Evolutionary conservation across 2,113 vertebrate genomes (phyloP), one percentile per base, ranked within the genome.

Genomic region (Crocuta crocuta): DNA sequence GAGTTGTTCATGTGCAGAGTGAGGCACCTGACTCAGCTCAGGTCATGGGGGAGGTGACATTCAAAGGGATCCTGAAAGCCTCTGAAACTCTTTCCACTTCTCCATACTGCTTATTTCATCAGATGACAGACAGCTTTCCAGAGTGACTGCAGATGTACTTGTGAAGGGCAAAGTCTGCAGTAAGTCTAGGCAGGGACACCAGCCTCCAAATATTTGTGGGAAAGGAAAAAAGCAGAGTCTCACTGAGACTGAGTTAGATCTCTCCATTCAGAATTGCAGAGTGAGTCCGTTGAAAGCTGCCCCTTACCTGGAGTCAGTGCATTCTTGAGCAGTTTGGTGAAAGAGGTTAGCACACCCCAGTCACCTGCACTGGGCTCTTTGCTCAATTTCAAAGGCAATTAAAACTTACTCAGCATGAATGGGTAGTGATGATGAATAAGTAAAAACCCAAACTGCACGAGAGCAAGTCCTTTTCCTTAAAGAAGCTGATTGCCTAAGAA

Each of bases 391-490:
- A 79, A 90, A 97, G 98, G 92, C 2, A 1, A 95, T 73, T 96
- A 94, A 73, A 95, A 97, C 35, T 95, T 70, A 4, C 53, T 98
- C 93, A 97, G 76, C 74, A 91, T 95, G 97, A 98, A 96, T 21
- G 94, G 66, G 91, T 78, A 83, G 53, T 89, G 50, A 65, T 96
- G 96, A 98, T 70, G 66, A 97, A 43, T 31, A 45, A 83, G 61
- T 26, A 70, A 95, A 98, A 98, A 96, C 61, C 39, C 1, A 11
- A 97, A 95, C 68, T 98, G 97, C 97, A 84, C 58, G 31, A n/a
- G 96, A 91, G 74, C 53, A 86, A 10, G 28, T n/a, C 13, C 70
- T 96, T 63, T 50, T 88, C 97, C 98, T 98, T 95, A 66, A 97
- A 96, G 83, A 97, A 92, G 31, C 17, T 4, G 21, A 92, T 97